phyloP scores from a whole-genome alignment of 2,888 invertebrate species.

The Drosophila bunnanda region DNA sequence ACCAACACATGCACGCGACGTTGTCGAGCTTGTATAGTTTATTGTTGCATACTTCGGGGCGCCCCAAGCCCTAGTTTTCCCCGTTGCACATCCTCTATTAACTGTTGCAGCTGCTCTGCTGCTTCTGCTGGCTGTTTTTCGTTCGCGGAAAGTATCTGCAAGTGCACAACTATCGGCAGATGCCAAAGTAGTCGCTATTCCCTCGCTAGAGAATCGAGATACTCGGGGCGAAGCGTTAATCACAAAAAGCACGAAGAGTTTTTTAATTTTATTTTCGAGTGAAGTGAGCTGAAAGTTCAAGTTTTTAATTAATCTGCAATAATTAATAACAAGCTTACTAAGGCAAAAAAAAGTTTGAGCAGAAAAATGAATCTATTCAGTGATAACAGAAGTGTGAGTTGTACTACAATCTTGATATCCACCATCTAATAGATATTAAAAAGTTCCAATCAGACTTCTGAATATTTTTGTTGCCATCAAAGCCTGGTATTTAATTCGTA shows the following conservation, averaged over 20 bases:
- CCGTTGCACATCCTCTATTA: neutral
- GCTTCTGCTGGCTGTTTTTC: neutral
- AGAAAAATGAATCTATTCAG: neutral
- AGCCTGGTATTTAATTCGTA: neutral
- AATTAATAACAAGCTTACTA: neutral
- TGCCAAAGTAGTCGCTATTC: constrained; percentile 21
- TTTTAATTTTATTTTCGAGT: neutral
- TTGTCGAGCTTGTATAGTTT: neutral
- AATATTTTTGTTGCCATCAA: neutral
- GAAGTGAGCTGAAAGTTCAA: neutral
- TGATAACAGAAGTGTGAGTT: neutral
- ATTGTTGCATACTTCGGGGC: constrained; percentile 6
- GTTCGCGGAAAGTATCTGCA: constrained; percentile 22
- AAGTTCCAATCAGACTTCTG: neutral
- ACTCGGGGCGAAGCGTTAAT: neutral
- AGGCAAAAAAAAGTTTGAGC: neutral
- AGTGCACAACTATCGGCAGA: constrained; percentile 21
- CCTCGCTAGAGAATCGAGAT: constrained; percentile 37
- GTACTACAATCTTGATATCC: neutral
- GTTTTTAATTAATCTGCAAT: neutral
- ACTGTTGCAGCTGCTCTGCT: constrained; percentile 31
- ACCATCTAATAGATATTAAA: neutral
- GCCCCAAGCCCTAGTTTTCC: neutral
- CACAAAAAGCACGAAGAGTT: neutral
- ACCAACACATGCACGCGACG: neutral